Evolutionary conservation across 2,888 invertebrate species (phyloP).

Genomic region (Pasiphila rectangulata): DNA sequence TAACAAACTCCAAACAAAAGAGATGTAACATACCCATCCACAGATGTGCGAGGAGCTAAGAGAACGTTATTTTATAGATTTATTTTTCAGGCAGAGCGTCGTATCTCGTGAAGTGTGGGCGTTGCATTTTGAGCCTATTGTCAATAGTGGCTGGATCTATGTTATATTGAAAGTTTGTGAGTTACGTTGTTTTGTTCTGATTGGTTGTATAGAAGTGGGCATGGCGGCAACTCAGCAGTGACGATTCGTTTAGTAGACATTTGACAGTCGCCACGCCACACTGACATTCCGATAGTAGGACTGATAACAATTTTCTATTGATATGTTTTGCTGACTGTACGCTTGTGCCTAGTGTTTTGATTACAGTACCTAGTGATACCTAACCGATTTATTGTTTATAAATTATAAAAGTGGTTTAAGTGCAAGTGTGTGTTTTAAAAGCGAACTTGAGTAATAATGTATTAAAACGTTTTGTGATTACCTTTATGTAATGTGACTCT

Average conservation of each 20-base stretch:
- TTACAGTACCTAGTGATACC: conserved; percentile 38
- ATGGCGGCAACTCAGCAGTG: conserved; percentile 76
- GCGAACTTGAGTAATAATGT: conserved; percentile 17
- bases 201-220: conserved; percentile 65
- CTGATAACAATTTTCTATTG: conserved; percentile 75
- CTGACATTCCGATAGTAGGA: conserved; percentile 78
- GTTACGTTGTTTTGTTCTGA: conserved; percentile 36
- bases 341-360: conserved; percentile 48
- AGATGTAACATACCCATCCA: conserved; percentile 45
- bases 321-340: conserved; percentile 66
- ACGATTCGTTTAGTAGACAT: conserved; percentile 80
- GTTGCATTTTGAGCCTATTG: conserved; percentile 32
- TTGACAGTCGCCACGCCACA: conserved; percentile 81
- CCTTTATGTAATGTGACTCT: conserved; percentile 17
- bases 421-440: conserved; percentile 52
- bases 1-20: conserved; percentile 41
- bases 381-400: conserved; percentile 4
- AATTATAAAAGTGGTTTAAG: conserved; percentile 32
- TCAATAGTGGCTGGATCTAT: conserved; percentile 18
- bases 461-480: conserved; percentile 24
- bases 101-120: conserved; percentile 34
- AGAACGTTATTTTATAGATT: conserved; percentile 55
- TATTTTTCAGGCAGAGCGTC: conserved; percentile 23
- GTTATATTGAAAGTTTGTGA: conserved; percentile 28
- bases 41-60: conserved; percentile 50